A percentile compares a stretch with the other conserved stretches of the same genome.
These are phyloP conservation scores for Synanthedon myopaeformis DNA, from an alignment of 2,888 invertebrate species.

Conservation along the genomic window DNA sequence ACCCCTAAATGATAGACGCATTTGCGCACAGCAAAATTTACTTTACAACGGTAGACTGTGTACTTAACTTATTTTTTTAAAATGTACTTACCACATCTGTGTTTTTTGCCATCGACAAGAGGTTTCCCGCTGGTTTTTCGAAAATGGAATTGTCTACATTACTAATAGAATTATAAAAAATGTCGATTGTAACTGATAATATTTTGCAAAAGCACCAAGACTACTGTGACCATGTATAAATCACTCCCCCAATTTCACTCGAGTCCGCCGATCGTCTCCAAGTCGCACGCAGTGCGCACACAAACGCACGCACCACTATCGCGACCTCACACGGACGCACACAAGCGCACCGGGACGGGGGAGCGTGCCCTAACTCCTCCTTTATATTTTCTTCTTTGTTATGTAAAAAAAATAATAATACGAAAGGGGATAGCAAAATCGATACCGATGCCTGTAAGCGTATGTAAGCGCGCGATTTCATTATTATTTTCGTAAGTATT, in stretches of 20 bases:
- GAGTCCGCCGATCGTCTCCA: slow-evolving; percentile 63
- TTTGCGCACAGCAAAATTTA: too few species aligned
- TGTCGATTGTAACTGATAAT: too few species aligned
- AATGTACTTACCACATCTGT: too few species aligned
- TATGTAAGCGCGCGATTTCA: not conserved
- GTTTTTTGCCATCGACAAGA: too few species aligned
- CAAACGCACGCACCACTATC: slow-evolving; percentile 16
- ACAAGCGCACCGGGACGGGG: slow-evolving; percentile 31
- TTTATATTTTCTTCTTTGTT: slow-evolving; percentile 68
- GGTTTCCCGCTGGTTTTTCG: too few species aligned
- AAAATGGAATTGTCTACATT: too few species aligned
- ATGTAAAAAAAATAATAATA: slow-evolving; percentile 67
- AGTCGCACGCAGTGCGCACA: slow-evolving; percentile 21
- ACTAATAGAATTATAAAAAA: too few species aligned
- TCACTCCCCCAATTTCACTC: slow-evolving; percentile 57
- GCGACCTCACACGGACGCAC: slow-evolving; percentile 20
- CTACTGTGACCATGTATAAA: slow-evolving; percentile 21
- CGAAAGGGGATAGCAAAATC: slow-evolving; percentile 65
- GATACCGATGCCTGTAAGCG: slow-evolving; percentile 52
- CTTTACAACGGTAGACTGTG: too few species aligned
- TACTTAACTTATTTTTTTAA: too few species aligned
- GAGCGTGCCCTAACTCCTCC: slow-evolving; percentile 62
- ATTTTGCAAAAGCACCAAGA: slow-evolving; percentile 32
- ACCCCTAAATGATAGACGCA: too few species aligned
- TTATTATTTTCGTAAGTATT: not conserved